Base-by-base conservation (phyloP, 2,113 vertebrate species). In the Mixornis gularis region DNA sequence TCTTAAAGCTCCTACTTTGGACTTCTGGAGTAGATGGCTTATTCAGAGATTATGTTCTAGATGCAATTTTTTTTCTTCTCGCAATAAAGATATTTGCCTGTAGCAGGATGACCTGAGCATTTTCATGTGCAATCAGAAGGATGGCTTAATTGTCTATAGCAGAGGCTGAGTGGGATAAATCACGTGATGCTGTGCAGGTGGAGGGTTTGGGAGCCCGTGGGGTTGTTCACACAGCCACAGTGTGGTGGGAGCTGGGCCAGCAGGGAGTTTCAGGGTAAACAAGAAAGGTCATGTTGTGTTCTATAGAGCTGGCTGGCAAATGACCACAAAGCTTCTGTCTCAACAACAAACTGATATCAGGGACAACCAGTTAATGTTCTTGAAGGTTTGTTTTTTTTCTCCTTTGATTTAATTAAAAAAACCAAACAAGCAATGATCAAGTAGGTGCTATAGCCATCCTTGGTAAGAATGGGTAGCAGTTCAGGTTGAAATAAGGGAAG, bases 121-220 rank as follows among this genome's bases (percentile, higher is more conserved):
- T 93, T 80, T 83, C 36, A 52, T 56, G 12, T 77, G 77, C 30
- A 62, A 19, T 83, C 63, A 69, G 44, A 41, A 76, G 55, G 58
- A 72, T 64, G 74, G 7, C 53, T 79, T 81, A 63, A 79, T 87
- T 89, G 65, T 41, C 29, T 38, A 25, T 15, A 49, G 30, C 38
- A n/a, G 65, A 89, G 82, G 32, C 19, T 56, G 53, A 77, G n/a
- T 41, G 59, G 46, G 63, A 65, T 73, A 52, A 85, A 70, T 80
- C 64, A 40, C 1, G 0, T 13, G 55, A 44, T 6, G 27, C 46
- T 56, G 16, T 2, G 1, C 0, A 7, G 55, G 48, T 79, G 51
- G 29, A 41, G 30, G 52, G 2, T 55, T 59, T 2, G 2, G 49
- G 30, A 85, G 6, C 17, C 14, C 0, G 0, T 56, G 51, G 44